Conservation (phyloP, 2,888 invertebrate species). For the Criorhina ranunculi region DNA sequence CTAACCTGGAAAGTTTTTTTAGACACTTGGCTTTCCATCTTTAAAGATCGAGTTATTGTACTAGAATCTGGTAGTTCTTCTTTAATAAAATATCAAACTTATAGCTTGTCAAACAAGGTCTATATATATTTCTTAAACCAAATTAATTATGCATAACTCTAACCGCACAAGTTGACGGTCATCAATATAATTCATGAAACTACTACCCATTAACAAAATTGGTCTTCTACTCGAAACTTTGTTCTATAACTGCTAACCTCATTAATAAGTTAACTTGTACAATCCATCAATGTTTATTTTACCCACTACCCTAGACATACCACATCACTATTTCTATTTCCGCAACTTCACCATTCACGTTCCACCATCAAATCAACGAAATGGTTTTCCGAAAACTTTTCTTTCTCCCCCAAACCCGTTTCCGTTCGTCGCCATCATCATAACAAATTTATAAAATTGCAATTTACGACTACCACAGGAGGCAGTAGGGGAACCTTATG, state of each 20-base stretch:
- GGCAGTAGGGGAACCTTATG: conserved; percentile 48
- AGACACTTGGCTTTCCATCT: too few relatives aligned
- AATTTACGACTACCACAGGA: conserved; percentile 67
- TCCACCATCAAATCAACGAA: conserved; percentile 70
- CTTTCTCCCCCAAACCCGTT: conserved; percentile 3
- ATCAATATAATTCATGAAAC: conserved; percentile 29
- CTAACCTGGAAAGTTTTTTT: too few relatives aligned
- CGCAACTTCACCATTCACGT: conserved; percentile 51
- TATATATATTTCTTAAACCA: background rate
- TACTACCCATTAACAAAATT: conserved; percentile 65
- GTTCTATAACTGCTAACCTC: conserved; percentile 52
- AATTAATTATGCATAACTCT: conserved; percentile 5
- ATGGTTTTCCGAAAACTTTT: conserved; percentile 63
- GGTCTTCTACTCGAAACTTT: conserved; percentile 35
- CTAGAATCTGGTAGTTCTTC: too few relatives aligned
- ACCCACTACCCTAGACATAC: conserved; percentile 36
- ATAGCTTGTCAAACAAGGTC: too few relatives aligned
- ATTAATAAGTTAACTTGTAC: conserved; percentile 70
- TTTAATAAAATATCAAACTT: too few relatives aligned
- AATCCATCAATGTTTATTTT: conserved; percentile 69
- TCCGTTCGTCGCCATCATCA: conserved; percentile 55
- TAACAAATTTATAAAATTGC: conserved; percentile 77
- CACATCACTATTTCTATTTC: conserved; percentile 51
- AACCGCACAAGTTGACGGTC: conserved; percentile 15
- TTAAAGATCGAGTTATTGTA: too few relatives aligned